Percentiles rank a stretch among this genome's conserved stretches.
Evolutionary conservation across 2,888 invertebrate genomes (phyloP).

Genomic region (Nebria salina): DNA sequence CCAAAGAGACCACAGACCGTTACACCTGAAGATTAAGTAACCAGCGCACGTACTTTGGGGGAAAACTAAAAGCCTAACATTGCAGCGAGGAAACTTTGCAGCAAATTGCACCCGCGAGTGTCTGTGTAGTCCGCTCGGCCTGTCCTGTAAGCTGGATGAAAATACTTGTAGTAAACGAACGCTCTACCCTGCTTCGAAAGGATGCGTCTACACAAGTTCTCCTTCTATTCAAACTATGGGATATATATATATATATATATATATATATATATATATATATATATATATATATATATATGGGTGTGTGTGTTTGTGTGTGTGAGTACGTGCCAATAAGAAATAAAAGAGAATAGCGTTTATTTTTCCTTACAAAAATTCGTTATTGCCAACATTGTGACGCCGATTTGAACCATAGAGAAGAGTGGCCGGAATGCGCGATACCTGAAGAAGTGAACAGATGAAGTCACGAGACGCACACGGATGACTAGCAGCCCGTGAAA

Average conservation of each 20-base stretch:
- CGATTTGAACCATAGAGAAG: too few species aligned
- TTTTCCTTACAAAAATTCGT: too few species aligned
- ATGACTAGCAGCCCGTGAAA: constrained; percentile 8
- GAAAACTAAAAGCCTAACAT: constrained; percentile 44
- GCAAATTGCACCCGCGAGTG: constrained; percentile 45
- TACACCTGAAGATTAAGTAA: constrained; percentile 34
- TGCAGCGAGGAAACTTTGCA: constrained; percentile 43
- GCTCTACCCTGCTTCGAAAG: neutral
- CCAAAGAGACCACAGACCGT: constrained; percentile 21
- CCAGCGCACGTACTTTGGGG: constrained; percentile 34
- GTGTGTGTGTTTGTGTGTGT: too few species aligned
- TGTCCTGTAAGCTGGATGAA: neutral
- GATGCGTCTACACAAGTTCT: too few species aligned
- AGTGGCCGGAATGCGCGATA: neutral
- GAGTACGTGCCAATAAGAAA: too few species aligned
- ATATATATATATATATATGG: too few species aligned
- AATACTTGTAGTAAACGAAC: neutral
- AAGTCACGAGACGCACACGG: neutral
- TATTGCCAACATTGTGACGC: too few species aligned
- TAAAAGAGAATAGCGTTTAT: too few species aligned
- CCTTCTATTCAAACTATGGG: too few species aligned
- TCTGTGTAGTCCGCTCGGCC: neutral
- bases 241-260: too few species aligned
- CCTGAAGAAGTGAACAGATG: neutral
- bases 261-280: too few species aligned